These are phyloP conservation scores for Sebastes kiyomatsui DNA, from an alignment of 2,797 vertebrate species.

Conservation along the genomic window DNA sequence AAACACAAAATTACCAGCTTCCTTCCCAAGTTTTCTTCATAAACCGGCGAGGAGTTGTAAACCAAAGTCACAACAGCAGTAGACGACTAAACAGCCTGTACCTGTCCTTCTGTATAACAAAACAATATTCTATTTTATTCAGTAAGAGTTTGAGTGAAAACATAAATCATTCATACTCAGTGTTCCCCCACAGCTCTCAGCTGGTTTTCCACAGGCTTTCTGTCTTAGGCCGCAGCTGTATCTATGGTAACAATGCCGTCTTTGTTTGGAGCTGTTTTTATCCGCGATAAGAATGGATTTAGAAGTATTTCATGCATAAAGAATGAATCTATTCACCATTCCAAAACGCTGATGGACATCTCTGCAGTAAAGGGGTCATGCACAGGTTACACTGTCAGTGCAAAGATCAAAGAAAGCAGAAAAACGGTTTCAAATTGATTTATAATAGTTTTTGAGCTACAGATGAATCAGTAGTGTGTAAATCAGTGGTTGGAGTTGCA, in stretches of 20 bases:
- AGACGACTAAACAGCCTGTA: not conserved
- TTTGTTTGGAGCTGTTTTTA: conserved; percentile 17
- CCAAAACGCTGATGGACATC: not conserved
- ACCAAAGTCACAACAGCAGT: not conserved
- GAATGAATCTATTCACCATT: not conserved
- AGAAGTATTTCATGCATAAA: conserved; percentile 14
- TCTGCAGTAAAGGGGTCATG: not conserved
- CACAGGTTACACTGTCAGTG: not conserved
- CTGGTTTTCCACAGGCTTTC: conserved; percentile 5
- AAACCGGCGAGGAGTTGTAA: not conserved
- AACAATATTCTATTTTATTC: not conserved
- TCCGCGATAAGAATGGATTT: conserved; percentile 12
- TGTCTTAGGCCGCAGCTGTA: not conserved
- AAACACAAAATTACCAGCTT: not conserved
- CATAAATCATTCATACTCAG: not conserved
- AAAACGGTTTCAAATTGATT: not conserved
- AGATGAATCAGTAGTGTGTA: not conserved
- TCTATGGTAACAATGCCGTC: conserved; percentile 21
- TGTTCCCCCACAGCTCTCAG: not conserved
- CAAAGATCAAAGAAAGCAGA: not conserved
- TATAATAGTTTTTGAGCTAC: not conserved
- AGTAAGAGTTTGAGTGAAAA: not conserved
- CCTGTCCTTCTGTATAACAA: not conserved
- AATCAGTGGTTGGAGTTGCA: not conserved
- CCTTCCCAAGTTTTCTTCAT: not conserved